phyloP scores from a whole-genome alignment of 2,113 vertebrate species.

The Mionectes macconnelli region DNA sequence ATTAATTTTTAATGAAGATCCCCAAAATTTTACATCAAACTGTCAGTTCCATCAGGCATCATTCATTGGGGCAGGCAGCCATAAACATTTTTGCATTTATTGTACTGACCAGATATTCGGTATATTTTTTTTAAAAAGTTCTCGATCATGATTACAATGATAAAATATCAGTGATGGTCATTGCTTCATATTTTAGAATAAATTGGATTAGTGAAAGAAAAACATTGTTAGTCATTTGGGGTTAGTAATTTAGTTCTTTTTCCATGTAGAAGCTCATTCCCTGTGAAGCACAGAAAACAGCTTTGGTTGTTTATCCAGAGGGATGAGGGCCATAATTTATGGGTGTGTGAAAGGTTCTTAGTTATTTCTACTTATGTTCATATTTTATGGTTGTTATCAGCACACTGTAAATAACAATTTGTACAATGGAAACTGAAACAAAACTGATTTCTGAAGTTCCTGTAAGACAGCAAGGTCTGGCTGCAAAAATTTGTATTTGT shows the following conservation, averaged over 20 bases:
- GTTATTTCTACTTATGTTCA: neutral
- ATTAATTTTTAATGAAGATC: neutral
- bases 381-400: neutral
- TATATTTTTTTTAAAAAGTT: neutral
- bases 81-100: neutral
- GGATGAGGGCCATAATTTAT: neutral
- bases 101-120: neutral
- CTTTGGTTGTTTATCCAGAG: neutral
- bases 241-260: neutral
- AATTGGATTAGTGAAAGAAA: neutral
- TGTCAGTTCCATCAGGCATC: neutral
- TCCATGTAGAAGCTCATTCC: neutral
- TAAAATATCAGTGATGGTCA: neutral
- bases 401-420: neutral
- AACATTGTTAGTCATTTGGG: neutral
- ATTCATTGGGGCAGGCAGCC: neutral
- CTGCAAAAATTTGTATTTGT: neutral
- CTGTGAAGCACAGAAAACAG: neutral
- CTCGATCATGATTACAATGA: neutral
- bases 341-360: neutral
- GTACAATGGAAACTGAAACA: neutral
- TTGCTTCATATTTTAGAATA: neutral
- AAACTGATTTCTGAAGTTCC: neutral
- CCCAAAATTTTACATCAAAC: neutral
- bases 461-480: neutral